These are phyloP conservation scores for Epinephelus coioides DNA, from an alignment of 2,797 vertebrate species.

Conservation along the genomic window DNA sequence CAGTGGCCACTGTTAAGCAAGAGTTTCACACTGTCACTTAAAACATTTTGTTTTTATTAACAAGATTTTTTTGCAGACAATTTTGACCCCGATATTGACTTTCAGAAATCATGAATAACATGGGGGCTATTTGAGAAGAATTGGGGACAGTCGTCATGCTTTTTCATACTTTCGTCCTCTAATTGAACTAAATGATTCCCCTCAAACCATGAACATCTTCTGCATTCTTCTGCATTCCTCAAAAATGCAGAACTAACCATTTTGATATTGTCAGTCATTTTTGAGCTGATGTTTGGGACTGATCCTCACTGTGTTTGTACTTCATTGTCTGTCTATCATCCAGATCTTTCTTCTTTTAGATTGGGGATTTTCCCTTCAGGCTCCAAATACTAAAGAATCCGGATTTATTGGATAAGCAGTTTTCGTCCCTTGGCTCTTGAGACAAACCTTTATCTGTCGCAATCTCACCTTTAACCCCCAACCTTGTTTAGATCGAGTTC, in stretches of 20 bases:
- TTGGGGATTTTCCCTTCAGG: slow-evolving; percentile 47
- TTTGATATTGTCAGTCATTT: not conserved
- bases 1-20: too few relatives aligned
- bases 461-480: slow-evolving; percentile 59
- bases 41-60: too few relatives aligned
- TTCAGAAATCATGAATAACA: too few relatives aligned
- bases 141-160: too few relatives aligned
- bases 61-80: too few relatives aligned
- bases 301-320: not conserved
- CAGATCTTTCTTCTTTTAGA: slow-evolving; percentile 44
- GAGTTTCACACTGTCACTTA: too few relatives aligned
- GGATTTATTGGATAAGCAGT: slow-evolving; percentile 70
- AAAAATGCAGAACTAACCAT: not conserved
- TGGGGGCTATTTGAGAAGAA: too few relatives aligned
- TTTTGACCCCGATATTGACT: too few relatives aligned
- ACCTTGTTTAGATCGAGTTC: slow-evolving; percentile 32
- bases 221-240: not conserved
- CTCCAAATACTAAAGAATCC: slow-evolving; percentile 48
- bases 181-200: too few relatives aligned
- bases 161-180: too few relatives aligned
- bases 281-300: not conserved
- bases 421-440: slow-evolving; percentile 23
- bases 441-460: slow-evolving; percentile 21
- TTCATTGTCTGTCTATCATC: not conserved
- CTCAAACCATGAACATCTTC: too few relatives aligned